Base-by-base conservation (phyloP, 1,140 invertebrate genomes). In the Brachionus plicatilis region DNA sequence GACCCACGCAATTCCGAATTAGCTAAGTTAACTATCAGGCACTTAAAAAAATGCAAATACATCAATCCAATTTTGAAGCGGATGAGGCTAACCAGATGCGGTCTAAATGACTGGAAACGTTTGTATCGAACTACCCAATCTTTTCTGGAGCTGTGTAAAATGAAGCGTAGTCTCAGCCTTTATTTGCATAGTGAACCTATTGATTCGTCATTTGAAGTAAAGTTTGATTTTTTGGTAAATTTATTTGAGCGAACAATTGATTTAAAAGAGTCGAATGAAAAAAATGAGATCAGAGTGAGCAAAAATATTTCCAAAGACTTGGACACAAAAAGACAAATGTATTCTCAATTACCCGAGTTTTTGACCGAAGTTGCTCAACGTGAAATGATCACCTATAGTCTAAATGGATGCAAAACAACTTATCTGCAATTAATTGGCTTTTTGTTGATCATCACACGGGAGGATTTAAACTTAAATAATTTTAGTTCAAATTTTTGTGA, bases 331-430 rank as follows among this genome's bases (percentile, higher is more conserved):
- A 91, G 90, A 83, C 85, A 87, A 47, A 88, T 86, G 6, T 91
- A 89, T 72, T 88, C 88, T 86, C 87, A 88, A 2, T 85, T 91
- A 33, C 89, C 90, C n/a, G 88, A 90, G 84, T 89, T 90, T 68
- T 90, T 90, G 88, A 92, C 92, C 5, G 90, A 91, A 75, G 92
- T 93, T n/a, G 93, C 93, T 2, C 88, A 91, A 84, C 90, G 92
- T 85, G 94, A 95, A 87, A 88, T 94, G 84, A 87, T 92, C 50
- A 90, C 92, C 68, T 66, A 88, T 9, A 92, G 91, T 85, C 90
- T 95, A 20, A 89, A 92, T n/a, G 91, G 92, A 85, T 95, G 94
- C 87, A 92, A 91, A 60, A 92, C 95, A 87, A 88, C 93, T 76
- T 95, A 94, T 89, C 91, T 95, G 85, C 94, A 94, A 66, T 89